phyloP scores from a whole-genome alignment of 53 echinoderm and acorn worm genomes.

The Stichopus horrens region DNA sequence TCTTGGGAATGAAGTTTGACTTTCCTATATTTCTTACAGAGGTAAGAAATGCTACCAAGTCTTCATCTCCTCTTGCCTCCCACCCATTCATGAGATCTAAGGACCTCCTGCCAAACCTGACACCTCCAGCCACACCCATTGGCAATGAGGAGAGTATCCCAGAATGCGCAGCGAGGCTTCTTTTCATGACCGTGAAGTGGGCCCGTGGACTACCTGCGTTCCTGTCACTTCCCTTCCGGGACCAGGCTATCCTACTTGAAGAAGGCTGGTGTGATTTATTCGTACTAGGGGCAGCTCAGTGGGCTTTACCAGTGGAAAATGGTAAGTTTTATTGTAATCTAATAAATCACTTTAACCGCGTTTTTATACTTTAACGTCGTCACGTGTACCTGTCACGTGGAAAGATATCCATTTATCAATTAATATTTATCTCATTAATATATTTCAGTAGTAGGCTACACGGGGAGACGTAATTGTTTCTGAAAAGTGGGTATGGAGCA shows the following conservation, averaged over 20 bases:
- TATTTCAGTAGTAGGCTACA: too few relatives aligned
- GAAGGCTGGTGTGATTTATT: slow-evolving; percentile 95
- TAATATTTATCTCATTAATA: too few relatives aligned
- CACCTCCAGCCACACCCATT: slow-evolving; percentile 41
- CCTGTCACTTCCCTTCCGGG: slow-evolving; percentile 88
- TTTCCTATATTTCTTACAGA: background rate
- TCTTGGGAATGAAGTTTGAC: background rate
- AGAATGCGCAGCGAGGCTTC: slow-evolving; percentile 91
- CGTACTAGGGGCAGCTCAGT: slow-evolving; percentile 80
- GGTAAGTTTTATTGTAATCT: slow-evolving; percentile 47
- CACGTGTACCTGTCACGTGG: too few relatives aligned
- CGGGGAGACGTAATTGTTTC: too few relatives aligned
- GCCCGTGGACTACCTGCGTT: slow-evolving; percentile 89
- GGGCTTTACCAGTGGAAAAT: slow-evolving; percentile 75
- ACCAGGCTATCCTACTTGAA: slow-evolving; percentile 92
- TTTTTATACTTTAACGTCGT: too few relatives aligned
- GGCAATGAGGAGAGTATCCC: slow-evolving; percentile 68
- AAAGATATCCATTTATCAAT: too few relatives aligned
- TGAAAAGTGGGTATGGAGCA: too few relatives aligned
- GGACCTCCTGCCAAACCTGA: slow-evolving; percentile 2
- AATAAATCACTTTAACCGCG: too few relatives aligned
- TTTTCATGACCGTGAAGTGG: slow-evolving; percentile 99
- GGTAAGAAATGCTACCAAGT: background rate
- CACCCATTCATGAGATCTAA: slow-evolving; percentile 19
- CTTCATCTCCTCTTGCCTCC: background rate